A percentile compares a stretch with the other conserved stretches of the same genome.
These are phyloP conservation scores for Heloderma charlesbogerti DNA, from an alignment of 2,113 vertebrate species.

Conservation along the genomic window DNA sequence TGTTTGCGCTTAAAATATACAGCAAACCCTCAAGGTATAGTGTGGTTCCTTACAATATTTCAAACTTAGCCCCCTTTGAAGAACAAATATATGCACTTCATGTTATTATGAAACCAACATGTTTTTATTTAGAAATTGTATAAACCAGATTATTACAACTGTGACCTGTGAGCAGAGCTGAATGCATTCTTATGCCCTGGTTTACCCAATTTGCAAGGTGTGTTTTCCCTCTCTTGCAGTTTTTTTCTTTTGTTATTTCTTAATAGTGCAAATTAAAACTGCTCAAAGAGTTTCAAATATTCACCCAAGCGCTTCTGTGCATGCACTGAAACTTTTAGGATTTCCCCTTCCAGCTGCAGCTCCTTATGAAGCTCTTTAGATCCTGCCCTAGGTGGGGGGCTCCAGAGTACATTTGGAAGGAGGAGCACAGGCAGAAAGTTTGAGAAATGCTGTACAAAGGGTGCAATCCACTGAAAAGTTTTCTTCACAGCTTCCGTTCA, in stretches of 20 bases:
- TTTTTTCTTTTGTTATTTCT: neutral
- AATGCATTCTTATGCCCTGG: neutral
- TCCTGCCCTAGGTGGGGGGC: neutral
- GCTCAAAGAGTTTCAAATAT: neutral
- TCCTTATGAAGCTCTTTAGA: neutral
- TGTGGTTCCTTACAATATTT: neutral
- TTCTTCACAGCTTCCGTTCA: too few relatives aligned
- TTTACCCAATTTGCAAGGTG: neutral
- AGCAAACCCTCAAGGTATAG: neutral
- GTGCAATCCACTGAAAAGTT: too few relatives aligned
- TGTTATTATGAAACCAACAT: neutral
- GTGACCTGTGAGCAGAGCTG: neutral
- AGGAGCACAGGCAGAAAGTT: too few relatives aligned
- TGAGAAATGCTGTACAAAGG: too few relatives aligned
- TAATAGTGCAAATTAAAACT: neutral
- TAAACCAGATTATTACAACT: neutral
- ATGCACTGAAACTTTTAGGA: neutral
- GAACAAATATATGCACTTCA: neutral
- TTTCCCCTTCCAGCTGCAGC: neutral
- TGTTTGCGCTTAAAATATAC: neutral
- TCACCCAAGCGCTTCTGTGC: neutral
- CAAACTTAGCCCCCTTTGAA: neutral
- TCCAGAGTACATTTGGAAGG: neutral
- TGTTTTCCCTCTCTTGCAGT: neutral
- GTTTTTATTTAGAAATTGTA: neutral